Conservation (phyloP, 2,113 vertebrate species). For the Sporophila hypoxantha region DNA sequence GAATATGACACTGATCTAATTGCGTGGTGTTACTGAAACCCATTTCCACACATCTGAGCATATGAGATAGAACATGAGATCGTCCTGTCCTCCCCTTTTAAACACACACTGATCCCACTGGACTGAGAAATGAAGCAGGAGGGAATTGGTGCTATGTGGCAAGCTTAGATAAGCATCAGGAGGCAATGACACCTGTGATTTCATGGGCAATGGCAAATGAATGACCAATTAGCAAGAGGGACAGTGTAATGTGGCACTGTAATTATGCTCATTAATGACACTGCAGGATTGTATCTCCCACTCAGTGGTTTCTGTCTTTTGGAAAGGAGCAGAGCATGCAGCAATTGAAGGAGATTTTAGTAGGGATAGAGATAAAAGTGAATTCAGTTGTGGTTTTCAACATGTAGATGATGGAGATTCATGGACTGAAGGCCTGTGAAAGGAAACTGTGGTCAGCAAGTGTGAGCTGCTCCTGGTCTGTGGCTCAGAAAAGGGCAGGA, state of each 20-base stretch:
- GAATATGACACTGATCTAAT: constrained; percentile 6
- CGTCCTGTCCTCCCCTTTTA: not conserved
- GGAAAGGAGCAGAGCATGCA: not conserved
- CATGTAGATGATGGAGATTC: not conserved
- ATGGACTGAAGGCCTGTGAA: not conserved
- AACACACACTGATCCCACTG: constrained; percentile 10
- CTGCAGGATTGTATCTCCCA: constrained; percentile 28
- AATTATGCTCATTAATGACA: constrained; percentile 52
- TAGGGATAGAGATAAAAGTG: not conserved
- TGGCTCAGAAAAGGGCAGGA: not conserved
- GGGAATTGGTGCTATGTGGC: not conserved
- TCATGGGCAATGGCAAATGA: constrained; percentile 40
- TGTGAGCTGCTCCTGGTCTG: not conserved
- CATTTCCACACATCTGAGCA: constrained; percentile 17
- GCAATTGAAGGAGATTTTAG: not conserved
- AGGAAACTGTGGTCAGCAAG: not conserved
- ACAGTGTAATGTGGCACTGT: constrained; percentile 32
- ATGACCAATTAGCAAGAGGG: constrained; percentile 49
- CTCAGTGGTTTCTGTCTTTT: not conserved
- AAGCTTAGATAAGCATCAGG: constrained; percentile 20
- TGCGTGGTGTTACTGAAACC: not conserved
- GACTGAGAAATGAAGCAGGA: constrained; percentile 35
- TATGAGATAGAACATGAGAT: not conserved
- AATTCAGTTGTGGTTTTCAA: not conserved
- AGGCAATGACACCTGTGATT: constrained; percentile 19